Evolutionary conservation across 2,797 vertebrate genomes (phyloP), one percentile per base, ranked within the genome.

Genomic region (Hephaestus fuliginosus): DNA sequence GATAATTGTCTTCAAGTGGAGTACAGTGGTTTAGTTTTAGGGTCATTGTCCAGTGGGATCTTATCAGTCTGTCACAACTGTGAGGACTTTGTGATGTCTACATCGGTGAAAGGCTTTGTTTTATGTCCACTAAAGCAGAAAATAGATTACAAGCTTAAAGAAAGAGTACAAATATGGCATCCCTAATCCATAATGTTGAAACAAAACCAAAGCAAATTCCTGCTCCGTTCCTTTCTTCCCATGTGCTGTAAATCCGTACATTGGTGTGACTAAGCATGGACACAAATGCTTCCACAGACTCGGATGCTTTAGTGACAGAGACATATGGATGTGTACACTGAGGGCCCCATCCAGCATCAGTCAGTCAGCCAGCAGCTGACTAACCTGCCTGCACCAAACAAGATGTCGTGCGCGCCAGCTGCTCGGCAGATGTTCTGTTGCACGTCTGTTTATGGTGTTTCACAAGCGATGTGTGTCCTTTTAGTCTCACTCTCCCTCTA

Each of bases 321-420:
- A 93, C 77, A 78, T 84, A 88, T 87, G 88, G 71, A 80, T 91
- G 90, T 89, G 82, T 89, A 89, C 67, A 62, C 43, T 66, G 43
- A 87, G 70, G 84, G 75, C 80, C 82, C 43, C 70, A 1, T 73
- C 49, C 81, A 75, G 76, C 84, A 86, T 81, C 83, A 85, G 70
- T 82, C 88, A 70, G 79, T 86, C 74, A 67, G 83, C 78, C 82
- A 81, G 81, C 70, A 86, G 84, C 79, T 46, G 41, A 25, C 44
- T 66, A 78, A 88, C 80, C 87, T 72, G 86, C 86, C 67, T 76
- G 69, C 62, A 90, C 81, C 58, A 73, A 81, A 70, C 65, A 76
- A 73, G 81, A 68, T 49, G 64, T 79, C n/a, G 6, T 62, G 78
- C 65, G 55, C 5, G 2, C 66, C 41, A 43, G 53, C 83, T 82